A percentile compares a stretch with the other conserved stretches of the same genome.
phyloP scores from a whole-genome alignment of 2,797 vertebrate species.

The Sebastes hubbsi region DNA sequence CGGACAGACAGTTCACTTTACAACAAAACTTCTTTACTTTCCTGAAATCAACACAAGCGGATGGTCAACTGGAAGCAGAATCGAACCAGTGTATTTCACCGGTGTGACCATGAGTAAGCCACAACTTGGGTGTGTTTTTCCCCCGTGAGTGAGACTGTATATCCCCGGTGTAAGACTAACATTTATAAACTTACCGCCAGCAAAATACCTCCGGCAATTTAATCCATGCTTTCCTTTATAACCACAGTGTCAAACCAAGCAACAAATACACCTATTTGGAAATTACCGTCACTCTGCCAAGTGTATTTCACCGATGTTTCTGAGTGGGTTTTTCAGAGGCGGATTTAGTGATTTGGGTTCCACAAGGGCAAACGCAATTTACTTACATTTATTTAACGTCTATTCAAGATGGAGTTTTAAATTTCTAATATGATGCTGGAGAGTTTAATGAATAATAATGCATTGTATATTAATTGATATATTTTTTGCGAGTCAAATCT shows the following conservation, averaged over 20 bases:
- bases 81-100: too few species aligned
- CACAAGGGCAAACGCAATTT: background rate
- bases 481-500: too few species aligned
- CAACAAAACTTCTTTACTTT: too few species aligned
- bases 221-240: background rate
- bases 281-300: background rate
- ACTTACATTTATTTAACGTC: background rate
- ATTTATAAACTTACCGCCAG: background rate
- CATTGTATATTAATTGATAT: background rate
- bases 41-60: too few species aligned
- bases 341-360: background rate
- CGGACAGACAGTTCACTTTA: too few species aligned
- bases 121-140: background rate
- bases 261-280: background rate
- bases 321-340: background rate
- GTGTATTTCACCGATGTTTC: background rate
- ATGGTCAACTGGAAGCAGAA: too few species aligned
- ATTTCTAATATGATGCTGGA: background rate
- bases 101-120: too few species aligned
- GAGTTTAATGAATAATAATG: background rate
- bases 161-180: background rate
- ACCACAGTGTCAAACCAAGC: background rate
- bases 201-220: background rate
- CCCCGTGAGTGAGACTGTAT: background rate
- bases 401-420: background rate